A percentile compares a stretch with the other conserved stretches of the same genome.
These are phyloP conservation scores for Troilus luridus DNA, from an alignment of 2,888 invertebrate genomes.

Conservation along the genomic window DNA sequence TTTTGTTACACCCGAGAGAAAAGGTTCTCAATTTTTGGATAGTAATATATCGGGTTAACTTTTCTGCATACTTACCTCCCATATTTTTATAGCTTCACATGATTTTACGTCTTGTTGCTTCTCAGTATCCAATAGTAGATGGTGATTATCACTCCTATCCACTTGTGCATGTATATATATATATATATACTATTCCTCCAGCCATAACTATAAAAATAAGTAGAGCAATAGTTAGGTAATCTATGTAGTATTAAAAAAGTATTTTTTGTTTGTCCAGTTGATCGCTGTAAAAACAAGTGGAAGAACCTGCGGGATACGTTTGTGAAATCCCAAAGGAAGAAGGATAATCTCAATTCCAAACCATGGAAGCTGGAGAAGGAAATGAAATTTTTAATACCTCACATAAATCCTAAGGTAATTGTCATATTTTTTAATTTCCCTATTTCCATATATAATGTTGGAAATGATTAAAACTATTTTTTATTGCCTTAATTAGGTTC, in stretches of 20 bases:
- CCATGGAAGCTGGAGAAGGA: conserved; percentile 50
- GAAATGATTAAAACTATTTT: background rate
- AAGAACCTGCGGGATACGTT: conserved; percentile 55
- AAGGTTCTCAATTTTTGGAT: too few relatives aligned
- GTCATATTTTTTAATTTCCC: background rate
- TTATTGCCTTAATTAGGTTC: background rate
- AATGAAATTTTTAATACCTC: conserved; percentile 38
- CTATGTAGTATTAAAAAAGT: background rate
- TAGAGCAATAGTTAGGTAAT: background rate
- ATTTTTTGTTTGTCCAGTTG: conserved; percentile 39
- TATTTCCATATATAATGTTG: too few relatives aligned
- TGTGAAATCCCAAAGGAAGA: conserved; percentile 45
- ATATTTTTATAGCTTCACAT: too few relatives aligned
- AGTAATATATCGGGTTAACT: too few relatives aligned
- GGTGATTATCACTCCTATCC: too few relatives aligned
- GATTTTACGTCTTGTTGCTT: too few relatives aligned
- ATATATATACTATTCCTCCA: background rate
- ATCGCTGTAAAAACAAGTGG: conserved; percentile 50
- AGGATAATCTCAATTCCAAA: conserved; percentile 46
- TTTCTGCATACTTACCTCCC: too few relatives aligned
- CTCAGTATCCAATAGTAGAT: too few relatives aligned
- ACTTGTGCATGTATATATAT: too few relatives aligned
- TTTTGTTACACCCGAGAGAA: too few relatives aligned
- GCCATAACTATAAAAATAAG: background rate
- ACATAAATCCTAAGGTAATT: conserved; percentile 43